phyloP scores from a whole-genome alignment of 2,888 invertebrate species.

The Aproaerema taeniolella region DNA sequence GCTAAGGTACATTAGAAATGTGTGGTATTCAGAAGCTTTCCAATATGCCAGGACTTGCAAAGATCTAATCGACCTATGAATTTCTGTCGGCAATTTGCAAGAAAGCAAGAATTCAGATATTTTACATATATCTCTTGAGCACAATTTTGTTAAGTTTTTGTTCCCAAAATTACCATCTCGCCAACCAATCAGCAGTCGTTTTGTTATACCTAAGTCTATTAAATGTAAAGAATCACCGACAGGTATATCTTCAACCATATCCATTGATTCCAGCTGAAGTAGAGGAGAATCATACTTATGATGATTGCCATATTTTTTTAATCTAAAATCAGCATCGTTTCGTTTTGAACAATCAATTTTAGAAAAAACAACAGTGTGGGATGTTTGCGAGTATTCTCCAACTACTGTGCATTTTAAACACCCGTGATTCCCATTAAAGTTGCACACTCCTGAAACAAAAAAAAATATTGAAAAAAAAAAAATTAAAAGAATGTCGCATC shows the following conservation, averaged over 20 bases:
- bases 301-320: neutral
- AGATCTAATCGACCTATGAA: conserved; percentile 12
- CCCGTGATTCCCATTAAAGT: conserved; percentile 17
- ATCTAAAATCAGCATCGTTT: neutral
- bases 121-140: conserved; percentile 7
- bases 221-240: conserved; percentile 20
- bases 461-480: neutral
- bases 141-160: conserved; percentile 14
- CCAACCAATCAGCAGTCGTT: conserved; percentile 20
- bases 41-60: conserved; percentile 13
- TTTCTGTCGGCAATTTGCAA: conserved; percentile 12
- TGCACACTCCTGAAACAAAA: conserved; percentile 16
- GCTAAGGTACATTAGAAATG: conserved; percentile 9
- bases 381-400: conserved; percentile 16
- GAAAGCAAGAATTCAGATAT: conserved; percentile 3
- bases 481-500: neutral
- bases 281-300: neutral
- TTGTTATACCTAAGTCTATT: conserved; percentile 21
- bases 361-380: conserved; percentile 2
- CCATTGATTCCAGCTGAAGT: conserved; percentile 10
- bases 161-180: conserved; percentile 20
- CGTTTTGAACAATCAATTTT: neutral
- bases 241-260: conserved; percentile 17
- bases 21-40: conserved; percentile 13
- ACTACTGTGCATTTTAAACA: conserved; percentile 15